These are phyloP conservation scores for Heliornis fulica DNA, from an alignment of 2,113 vertebrate species.

Conservation along the genomic window DNA sequence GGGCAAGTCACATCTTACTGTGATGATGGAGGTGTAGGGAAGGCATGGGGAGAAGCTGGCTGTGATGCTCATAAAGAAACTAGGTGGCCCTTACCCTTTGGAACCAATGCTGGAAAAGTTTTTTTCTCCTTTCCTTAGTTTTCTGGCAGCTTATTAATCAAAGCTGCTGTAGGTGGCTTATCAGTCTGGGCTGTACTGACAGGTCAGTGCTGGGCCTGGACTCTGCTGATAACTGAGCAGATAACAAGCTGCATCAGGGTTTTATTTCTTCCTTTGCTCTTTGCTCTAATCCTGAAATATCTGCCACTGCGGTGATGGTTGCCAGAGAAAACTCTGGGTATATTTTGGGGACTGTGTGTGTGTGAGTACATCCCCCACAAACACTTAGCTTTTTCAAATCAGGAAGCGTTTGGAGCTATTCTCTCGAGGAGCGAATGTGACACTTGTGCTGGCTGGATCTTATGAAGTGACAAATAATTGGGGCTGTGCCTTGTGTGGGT, in stretches of 20 bases:
- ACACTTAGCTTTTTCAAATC: slow-evolving; percentile 15
- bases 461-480: slow-evolving; percentile 66
- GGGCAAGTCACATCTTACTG: not conserved
- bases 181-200: not conserved
- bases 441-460: slow-evolving; percentile 25
- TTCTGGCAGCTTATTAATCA: not conserved
- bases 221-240: not conserved
- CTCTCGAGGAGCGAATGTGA: slow-evolving; percentile 39
- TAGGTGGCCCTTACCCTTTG: not conserved
- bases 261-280: slow-evolving; percentile 33
- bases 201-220: slow-evolving; percentile 49
- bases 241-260: not conserved
- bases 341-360: slow-evolving; percentile 1
- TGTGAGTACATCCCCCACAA: not conserved
- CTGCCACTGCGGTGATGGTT: slow-evolving; percentile 2
- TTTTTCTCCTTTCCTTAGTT: not conserved
- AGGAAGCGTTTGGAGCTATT: slow-evolving; percentile 43
- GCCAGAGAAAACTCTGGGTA: slow-evolving; percentile 34
- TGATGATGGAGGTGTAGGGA: not conserved
- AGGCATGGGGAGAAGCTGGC: not conserved
- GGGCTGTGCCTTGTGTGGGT: slow-evolving; percentile 48
- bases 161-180: not conserved
- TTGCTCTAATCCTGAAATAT: slow-evolving; percentile 24
- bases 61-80: not conserved
- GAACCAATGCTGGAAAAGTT: not conserved